These are phyloP conservation scores for Drosophila lacteicornis DNA, from an alignment of 1,140 invertebrate genomes.

Conservation along the genomic window DNA sequence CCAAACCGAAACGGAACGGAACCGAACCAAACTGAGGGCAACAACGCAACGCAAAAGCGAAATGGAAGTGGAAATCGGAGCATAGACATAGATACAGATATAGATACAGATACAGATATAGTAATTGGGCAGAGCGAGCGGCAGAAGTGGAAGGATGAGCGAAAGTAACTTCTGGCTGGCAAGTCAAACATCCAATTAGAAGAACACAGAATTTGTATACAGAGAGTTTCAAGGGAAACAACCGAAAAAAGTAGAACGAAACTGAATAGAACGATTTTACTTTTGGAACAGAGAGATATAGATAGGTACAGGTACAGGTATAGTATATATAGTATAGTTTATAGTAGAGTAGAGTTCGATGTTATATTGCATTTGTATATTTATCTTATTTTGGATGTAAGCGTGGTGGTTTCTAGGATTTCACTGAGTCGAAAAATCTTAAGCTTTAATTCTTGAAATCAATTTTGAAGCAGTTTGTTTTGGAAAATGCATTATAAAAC, in stretches of 20 bases:
- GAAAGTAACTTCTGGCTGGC: constrained; percentile 70
- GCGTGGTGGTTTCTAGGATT: constrained; percentile 37
- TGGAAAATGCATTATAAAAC: not conserved
- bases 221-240: constrained; percentile 57
- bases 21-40: constrained; percentile 38
- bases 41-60: constrained; percentile 57
- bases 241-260: constrained; percentile 35
- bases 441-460: not conserved
- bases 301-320: constrained; percentile 38
- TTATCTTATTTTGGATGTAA: constrained; percentile 57
- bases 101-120: constrained; percentile 34
- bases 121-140: constrained; percentile 37
- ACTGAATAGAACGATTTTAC: constrained; percentile 61
- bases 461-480: too few species aligned
- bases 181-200: constrained; percentile 82
- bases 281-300: constrained; percentile 44
- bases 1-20: constrained; percentile 12
- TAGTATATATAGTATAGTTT: constrained; percentile 44
- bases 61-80: constrained; percentile 51
- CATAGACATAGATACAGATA: constrained; percentile 44
- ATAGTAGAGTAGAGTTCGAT: constrained; percentile 70
- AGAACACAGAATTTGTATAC: constrained; percentile 73
- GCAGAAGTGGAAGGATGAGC: constrained; percentile 46
- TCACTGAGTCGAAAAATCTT: constrained; percentile 5
- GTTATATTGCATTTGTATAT: constrained; percentile 66